phyloP scores from a whole-genome alignment of 23 tunicate species.

The Corella eumyota region DNA sequence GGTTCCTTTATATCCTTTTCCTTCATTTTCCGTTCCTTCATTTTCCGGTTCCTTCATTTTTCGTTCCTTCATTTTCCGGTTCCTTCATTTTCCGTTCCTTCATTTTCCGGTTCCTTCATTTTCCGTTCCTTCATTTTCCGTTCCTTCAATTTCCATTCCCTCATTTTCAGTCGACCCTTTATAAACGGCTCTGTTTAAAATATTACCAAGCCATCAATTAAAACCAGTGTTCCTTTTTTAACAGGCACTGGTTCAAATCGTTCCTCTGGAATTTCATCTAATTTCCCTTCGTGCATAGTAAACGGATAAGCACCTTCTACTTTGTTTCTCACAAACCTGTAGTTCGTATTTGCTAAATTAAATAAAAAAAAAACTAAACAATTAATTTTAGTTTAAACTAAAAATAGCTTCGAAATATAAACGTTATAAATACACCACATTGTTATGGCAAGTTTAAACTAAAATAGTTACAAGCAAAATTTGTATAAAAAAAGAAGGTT shows the following conservation, averaged over 20 bases:
- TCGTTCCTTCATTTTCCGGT: too few species aligned
- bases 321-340: conserved; percentile 41
- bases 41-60: too few species aligned
- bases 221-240: conserved; percentile 37
- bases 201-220: conserved; percentile 51
- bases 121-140: too few species aligned
- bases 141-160: too few species aligned
- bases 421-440: background rate
- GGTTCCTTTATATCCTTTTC: too few species aligned
- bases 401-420: background rate
- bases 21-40: too few species aligned
- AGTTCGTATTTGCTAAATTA: background rate
- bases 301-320: conserved; percentile 5
- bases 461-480: too few species aligned
- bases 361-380: background rate
- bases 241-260: conserved; percentile 47
- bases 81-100: too few species aligned
- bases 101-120: too few species aligned
- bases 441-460: too few species aligned
- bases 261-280: conserved; percentile 9
- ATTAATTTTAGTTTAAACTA: background rate
- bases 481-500: too few species aligned
- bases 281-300: conserved; percentile 30
- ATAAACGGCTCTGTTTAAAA: background rate
- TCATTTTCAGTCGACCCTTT: background rate